These are phyloP conservation scores for Drusus annulatus DNA, from an alignment of 1,140 invertebrate genomes.

Conservation along the genomic window DNA sequence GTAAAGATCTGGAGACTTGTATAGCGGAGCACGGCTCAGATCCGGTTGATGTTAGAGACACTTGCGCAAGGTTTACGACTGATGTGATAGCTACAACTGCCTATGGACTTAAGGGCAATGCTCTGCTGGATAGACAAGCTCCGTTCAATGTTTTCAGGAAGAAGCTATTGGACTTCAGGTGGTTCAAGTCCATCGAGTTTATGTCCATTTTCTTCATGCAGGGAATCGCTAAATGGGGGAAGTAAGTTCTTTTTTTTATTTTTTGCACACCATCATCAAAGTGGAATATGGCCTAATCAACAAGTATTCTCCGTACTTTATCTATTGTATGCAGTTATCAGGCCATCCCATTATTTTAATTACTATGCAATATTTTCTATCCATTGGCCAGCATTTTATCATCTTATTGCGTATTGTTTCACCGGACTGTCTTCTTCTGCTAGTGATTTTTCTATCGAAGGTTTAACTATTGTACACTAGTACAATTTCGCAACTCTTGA, in stretches of 20 bases:
- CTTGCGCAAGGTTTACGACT: constrained; percentile 68
- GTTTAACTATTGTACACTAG: no score
- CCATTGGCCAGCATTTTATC: no score
- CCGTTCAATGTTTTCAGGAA: constrained; percentile 62
- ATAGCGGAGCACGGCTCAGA: constrained; percentile 57
- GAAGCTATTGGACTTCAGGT: constrained; percentile 58
- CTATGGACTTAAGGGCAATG: constrained; percentile 70
- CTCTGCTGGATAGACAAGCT: constrained; percentile 64
- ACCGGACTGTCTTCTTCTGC: no score
- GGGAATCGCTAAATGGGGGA: constrained; percentile 48
- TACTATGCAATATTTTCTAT: no score
- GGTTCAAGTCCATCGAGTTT: constrained; percentile 58
- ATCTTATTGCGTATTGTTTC: no score
- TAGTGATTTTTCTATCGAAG: no score
- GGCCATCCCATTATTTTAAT: no score
- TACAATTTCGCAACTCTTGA: no score
- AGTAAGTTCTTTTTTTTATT: constrained; percentile 34
- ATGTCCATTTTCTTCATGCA: constrained; percentile 62
- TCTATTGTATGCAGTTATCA: no score
- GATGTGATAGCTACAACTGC: constrained; percentile 72
- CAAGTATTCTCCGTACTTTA: no score
- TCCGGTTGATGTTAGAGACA: constrained; percentile 64
- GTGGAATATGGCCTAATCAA: no score
- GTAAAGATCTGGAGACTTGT: constrained; percentile 47
- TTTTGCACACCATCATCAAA: no score